phyloP scores from a whole-genome alignment of 2,113 vertebrate species.

The Atractosteus spatula region DNA sequence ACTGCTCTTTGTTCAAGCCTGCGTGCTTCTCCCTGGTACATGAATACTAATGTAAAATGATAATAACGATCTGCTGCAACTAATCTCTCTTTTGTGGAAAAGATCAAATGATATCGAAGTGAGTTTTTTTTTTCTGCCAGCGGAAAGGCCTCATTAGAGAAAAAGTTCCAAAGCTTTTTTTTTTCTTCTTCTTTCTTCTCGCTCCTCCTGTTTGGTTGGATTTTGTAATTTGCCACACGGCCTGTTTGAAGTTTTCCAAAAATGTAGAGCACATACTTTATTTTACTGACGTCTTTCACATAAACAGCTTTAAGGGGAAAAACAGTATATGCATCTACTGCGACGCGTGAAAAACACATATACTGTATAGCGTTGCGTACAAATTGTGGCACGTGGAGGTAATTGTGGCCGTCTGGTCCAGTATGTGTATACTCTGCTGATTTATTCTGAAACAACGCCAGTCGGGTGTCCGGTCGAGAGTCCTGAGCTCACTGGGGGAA shows the following conservation, averaged over 20 bases:
- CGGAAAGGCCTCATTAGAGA: slow-evolving; percentile 17
- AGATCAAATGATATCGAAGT: slow-evolving; percentile 30
- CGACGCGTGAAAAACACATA: too few relatives aligned
- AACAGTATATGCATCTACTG: not conserved
- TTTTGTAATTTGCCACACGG: too few relatives aligned
- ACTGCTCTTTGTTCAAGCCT: too few relatives aligned
- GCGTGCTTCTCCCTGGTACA: not conserved
- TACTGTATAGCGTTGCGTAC: too few relatives aligned
- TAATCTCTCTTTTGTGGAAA: slow-evolving; percentile 30
- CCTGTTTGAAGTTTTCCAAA: too few relatives aligned
- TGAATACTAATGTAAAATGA: slow-evolving; percentile 31
- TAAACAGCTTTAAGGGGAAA: slow-evolving; percentile 13
- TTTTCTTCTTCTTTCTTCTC: not conserved
- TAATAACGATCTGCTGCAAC: slow-evolving; percentile 37
- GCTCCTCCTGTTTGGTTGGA: too few relatives aligned
- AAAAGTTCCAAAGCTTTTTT: slow-evolving; percentile 7
- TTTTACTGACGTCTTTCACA: slow-evolving; percentile 13
- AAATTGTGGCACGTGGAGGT: too few relatives aligned
- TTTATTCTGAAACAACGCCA: too few relatives aligned
- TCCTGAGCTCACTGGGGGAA: too few relatives aligned
- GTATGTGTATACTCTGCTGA: too few relatives aligned
- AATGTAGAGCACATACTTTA: not conserved
- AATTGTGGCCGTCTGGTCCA: too few relatives aligned
- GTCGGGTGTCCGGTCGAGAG: too few relatives aligned
- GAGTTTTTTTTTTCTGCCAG: not conserved